Evolutionary conservation across 1,140 invertebrate genomes (phyloP), one percentile per base, ranked within the genome.

Genomic region (Whitmania pigra): DNA sequence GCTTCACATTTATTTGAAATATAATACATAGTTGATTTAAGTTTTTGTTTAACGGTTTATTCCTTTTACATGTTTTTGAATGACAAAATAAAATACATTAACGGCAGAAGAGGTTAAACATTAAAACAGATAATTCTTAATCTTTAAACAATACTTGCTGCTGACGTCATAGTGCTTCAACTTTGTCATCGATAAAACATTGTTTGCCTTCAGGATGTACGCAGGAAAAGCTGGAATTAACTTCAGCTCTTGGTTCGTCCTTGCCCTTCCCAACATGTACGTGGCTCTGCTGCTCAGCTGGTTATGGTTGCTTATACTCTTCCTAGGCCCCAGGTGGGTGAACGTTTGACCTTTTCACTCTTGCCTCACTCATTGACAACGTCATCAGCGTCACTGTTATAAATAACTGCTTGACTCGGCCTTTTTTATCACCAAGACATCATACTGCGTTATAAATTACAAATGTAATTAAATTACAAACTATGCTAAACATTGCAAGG

Each of bases 201-300:
- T 71, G 11, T 25, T 9, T 54, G 9, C 13, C 1, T 17, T 1
- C 43, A 77, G 72, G 49, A 66, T 71, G 25, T 77, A 76, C 25
- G 76, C 76, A n/a, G 73, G 69, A 22, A 74, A 77, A 9, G 76
- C 77, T 20, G 79, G 78, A n/a, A 74, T 84, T 13, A 83, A 78
- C 18, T 84, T 82, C 76, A 76, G 77, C 20, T 79, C 76, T 0
- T 84, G 83, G 83, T 80, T 85, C 74, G 72, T 79, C 20, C 83
- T 82, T 70, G 80, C 81, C 1, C 73, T 83, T 15, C 83, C 83
- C 0, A 75, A 80, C 36, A 81, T 80, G 18, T 54, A 82, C 17
- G 60, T 82, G 0, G 74, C 77, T 25, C 73, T 83, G 0, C 36
- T 82, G 7, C 57, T 81, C 20, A 74, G 77, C 17, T 84, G 83